A percentile compares a stretch with the other conserved stretches of the same genome.
These are phyloP conservation scores for Tichodroma muraria DNA, from an alignment of 2,113 vertebrate species.

Conservation along the genomic window DNA sequence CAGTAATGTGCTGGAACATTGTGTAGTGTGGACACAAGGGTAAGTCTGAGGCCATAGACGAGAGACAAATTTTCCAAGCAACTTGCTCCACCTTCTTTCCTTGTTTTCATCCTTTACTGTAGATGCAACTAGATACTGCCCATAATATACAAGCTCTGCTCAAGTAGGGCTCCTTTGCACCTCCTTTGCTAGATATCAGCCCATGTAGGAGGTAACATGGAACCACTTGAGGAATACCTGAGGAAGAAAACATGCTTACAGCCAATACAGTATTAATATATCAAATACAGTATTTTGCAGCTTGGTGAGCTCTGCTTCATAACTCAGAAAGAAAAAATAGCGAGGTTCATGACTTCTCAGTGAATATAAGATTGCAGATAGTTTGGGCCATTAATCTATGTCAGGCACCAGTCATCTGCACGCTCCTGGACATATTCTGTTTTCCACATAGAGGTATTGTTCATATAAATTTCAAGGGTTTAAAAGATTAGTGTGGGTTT, in stretches of 20 bases:
- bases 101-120: not conserved
- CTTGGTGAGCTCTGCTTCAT: not conserved
- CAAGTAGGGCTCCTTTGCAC: not conserved
- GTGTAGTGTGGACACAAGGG: rapidly evolving
- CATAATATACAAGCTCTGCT: not conserved
- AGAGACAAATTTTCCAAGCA: not conserved
- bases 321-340: not conserved
- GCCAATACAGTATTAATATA: not conserved
- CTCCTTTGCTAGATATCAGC: not conserved
- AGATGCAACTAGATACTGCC: not conserved
- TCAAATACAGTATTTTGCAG: not conserved
- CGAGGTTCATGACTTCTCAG: not conserved
- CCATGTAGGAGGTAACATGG: not conserved
- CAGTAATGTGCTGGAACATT: rapidly evolving
- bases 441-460: not conserved
- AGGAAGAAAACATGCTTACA: not conserved
- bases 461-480: not conserved
- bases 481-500: constrained; percentile 19
- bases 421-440: not conserved
- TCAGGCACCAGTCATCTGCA: not conserved
- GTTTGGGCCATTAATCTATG: not conserved
- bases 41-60: not conserved
- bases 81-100: not conserved
- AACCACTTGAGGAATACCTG: not conserved
- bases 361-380: not conserved